phyloP scores from a whole-genome alignment of 2,888 invertebrate genomes.

The Dolichopus griseipennis region DNA sequence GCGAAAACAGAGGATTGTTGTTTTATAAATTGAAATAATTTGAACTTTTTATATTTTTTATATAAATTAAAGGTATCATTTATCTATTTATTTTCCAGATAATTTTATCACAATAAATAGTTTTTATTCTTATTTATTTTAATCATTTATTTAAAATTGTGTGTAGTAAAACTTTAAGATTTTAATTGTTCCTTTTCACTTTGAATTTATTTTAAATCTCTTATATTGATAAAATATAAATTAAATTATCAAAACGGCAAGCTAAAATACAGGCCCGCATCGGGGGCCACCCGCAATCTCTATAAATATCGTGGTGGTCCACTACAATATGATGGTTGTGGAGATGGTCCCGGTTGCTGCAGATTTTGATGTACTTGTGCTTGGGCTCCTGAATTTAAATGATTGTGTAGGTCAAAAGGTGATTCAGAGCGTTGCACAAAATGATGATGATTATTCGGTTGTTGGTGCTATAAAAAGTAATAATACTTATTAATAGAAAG shows the following conservation, averaged over 20 bases:
- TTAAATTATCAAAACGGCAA: slow-evolving; percentile 37
- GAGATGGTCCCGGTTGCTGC: slow-evolving; percentile 34
- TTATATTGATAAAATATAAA: background rate
- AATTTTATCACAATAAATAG: too few species aligned
- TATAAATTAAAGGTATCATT: too few species aligned
- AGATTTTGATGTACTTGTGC: slow-evolving; percentile 35
- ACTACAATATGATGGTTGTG: slow-evolving; percentile 40
- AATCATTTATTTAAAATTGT: too few species aligned
- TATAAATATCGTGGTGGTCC: slow-evolving; percentile 44
- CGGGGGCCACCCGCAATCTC: slow-evolving; percentile 43
- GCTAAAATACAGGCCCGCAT: slow-evolving; percentile 42
- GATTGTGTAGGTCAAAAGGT: slow-evolving; percentile 40
- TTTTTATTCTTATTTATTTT: too few species aligned
- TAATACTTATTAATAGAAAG: too few species aligned
- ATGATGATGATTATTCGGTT: slow-evolving; percentile 40
- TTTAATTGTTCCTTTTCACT: too few species aligned
- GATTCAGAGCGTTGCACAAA: slow-evolving; percentile 42
- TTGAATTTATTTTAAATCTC: too few species aligned
- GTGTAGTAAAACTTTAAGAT: too few species aligned
- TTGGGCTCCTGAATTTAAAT: slow-evolving; percentile 36
- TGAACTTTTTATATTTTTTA: too few species aligned
- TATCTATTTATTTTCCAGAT: too few species aligned
- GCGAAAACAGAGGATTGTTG: too few species aligned
- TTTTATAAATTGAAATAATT: too few species aligned
- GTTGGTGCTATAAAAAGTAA: slow-evolving; percentile 33